phyloP scores from a whole-genome alignment of 2,797 vertebrate species.

The Melopsittacus undulatus region DNA sequence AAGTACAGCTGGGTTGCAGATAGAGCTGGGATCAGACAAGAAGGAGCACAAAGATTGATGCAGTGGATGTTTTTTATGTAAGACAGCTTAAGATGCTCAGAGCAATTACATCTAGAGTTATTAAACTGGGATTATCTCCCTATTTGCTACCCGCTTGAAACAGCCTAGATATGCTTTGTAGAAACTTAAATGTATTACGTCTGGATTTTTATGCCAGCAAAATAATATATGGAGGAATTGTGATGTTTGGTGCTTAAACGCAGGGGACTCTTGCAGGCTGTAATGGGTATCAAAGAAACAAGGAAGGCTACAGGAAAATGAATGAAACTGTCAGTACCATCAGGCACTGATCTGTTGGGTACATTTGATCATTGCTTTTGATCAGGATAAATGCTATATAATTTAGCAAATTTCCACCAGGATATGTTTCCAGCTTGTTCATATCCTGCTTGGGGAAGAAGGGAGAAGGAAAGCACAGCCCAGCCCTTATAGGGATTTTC shows the following conservation, averaged over 20 bases:
- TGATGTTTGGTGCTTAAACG: background rate
- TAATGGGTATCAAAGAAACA: background rate
- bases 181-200: background rate
- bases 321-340: background rate
- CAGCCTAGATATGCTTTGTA: background rate
- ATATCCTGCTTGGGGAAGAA: background rate
- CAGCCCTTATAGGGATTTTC: background rate
- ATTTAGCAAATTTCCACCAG: background rate
- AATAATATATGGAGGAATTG: background rate
- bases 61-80: background rate
- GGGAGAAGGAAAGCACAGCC: background rate
- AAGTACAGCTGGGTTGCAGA: background rate
- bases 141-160: background rate
- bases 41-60: background rate
- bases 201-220: background rate
- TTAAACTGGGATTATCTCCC: slow-evolving; percentile 39
- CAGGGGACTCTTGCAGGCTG: background rate
- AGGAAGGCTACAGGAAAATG: background rate
- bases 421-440: background rate
- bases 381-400: background rate
- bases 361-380: background rate
- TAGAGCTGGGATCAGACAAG: background rate
- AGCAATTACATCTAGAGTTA: slow-evolving; percentile 18
- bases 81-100: slow-evolving; percentile 3
- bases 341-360: background rate